Base-by-base conservation (phyloP, 2,797 vertebrate species). In the Ciconia nigra region DNA sequence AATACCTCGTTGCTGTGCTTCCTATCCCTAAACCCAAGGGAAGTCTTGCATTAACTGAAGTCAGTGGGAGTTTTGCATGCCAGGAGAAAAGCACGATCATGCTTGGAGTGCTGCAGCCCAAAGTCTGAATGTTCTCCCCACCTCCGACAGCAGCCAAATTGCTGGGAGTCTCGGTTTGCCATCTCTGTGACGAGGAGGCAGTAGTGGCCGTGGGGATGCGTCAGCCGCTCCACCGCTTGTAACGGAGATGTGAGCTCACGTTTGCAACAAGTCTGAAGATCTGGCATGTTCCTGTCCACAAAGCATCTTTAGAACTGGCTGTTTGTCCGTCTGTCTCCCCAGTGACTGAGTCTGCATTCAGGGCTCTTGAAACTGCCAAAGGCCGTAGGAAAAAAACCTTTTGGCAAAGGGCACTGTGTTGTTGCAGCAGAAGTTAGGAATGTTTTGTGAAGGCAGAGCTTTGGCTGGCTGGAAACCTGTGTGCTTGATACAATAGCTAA, bases 131-230 rank as follows among this genome's bases (percentile, higher is more conserved):
- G 78, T 29, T 63, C 46, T 78, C 37, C 85, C 24, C 16, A 9
- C 7, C 24, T 62, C 66, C 6, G 1, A 5, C 5, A 19, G 87
- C 74, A n/a, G 39, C 54, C 26, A 3, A 0, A 0, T 16, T 13
- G 54, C 42, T 31, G 74, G 39, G 42, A 31, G 42, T 1, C 4
- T 31, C 9, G 37, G 3, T 57, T 82, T 42, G 74, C 29, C 24
- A 0, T 0, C n/a, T 15, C 78, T 29, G 22, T 16, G 3, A 15
- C 1, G 14, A 18, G 47, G 78, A 63, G 83, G 61, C 54, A 21
- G 39, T 2, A 2, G 72, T 11, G 62, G 35, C 87, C n/a, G 0
- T 5, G 46, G 46, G 44, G 70, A 26, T 2, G 0, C 25, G 28
- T 1, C 24, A 5, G 13, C 33, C 55, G 1, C 29, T 41, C 69